Conservation (phyloP, 2,797 vertebrate genomes). For the Telmatherina bonti region DNA sequence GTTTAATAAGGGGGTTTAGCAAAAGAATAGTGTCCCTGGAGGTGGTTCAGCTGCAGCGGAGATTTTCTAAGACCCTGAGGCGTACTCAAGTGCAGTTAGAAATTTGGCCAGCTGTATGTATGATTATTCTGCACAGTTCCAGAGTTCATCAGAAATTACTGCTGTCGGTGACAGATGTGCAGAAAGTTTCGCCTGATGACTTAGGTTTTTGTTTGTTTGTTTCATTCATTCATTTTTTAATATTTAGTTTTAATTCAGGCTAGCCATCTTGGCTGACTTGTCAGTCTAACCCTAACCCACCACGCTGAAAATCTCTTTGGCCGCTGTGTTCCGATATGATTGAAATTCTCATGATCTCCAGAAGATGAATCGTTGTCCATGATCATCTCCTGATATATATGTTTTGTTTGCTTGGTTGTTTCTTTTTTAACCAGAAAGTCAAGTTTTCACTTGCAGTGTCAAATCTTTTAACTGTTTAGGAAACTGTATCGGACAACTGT, state of each 20-base stretch:
- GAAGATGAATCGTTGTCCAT: no score
- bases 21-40: conserved; percentile 16
- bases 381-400: no score
- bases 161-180: conserved; percentile 18
- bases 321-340: no score
- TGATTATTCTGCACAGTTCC: conserved; percentile 19
- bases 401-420: no score
- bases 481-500: neutral
- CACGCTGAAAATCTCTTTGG: no score
- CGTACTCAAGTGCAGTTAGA: neutral
- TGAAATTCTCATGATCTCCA: no score
- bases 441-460: neutral
- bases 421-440: no score
- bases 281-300: no score
- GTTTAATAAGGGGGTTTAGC: conserved; percentile 19
- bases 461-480: neutral
- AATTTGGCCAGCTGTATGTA: conserved; percentile 34
- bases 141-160: conserved; percentile 6
- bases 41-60: conserved; percentile 7
- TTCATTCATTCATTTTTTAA: no score
- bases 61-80: conserved; percentile 31
- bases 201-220: no score
- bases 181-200: conserved; percentile 5
- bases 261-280: neutral
- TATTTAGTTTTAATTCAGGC: neutral